phyloP scores from a whole-genome alignment of 1,140 invertebrate genomes.

The Tachypleus tridentatus region DNA sequence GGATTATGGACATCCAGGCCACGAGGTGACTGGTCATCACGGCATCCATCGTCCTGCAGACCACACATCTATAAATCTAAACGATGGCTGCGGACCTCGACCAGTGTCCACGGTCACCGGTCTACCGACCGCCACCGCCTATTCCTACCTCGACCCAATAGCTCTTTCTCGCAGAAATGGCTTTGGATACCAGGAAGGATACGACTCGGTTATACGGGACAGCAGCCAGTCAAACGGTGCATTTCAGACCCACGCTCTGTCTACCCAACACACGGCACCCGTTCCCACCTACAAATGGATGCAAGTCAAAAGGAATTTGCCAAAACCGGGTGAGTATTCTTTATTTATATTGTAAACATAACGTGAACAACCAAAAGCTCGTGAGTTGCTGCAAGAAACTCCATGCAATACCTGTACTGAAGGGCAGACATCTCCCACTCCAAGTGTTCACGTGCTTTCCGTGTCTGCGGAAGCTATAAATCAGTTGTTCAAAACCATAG shows the following conservation, averaged over 20 bases:
- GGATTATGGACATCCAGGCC: conserved; percentile 5
- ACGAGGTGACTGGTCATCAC: not conserved
- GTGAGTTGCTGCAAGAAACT: no score
- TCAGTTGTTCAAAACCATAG: no score
- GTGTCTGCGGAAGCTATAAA: no score
- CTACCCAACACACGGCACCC: conserved; percentile 9
- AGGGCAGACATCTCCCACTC: no score
- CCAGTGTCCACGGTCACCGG: conserved; percentile 7
- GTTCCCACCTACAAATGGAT: conserved; percentile 82
- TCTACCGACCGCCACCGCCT: conserved; percentile 2
- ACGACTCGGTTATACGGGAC: not conserved
- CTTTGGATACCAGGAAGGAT: not conserved
- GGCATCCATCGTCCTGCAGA: not conserved
- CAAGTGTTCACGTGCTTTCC: no score
- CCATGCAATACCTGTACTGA: no score
- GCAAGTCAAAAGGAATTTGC: conserved; percentile 90
- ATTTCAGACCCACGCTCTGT: conserved; percentile 2
- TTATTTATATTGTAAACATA: no score
- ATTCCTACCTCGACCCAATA: not conserved
- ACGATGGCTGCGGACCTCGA: not conserved
- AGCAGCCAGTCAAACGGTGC: not conserved
- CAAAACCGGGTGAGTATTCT: conserved; percentile 66
- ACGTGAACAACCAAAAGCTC: no score
- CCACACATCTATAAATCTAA: not conserved
- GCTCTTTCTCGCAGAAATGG: not conserved